A percentile compares a stretch with the other conserved stretches of the same genome.
phyloP scores from a whole-genome alignment of 2,113 vertebrate species.

The Chlorocebus sabaeus region DNA sequence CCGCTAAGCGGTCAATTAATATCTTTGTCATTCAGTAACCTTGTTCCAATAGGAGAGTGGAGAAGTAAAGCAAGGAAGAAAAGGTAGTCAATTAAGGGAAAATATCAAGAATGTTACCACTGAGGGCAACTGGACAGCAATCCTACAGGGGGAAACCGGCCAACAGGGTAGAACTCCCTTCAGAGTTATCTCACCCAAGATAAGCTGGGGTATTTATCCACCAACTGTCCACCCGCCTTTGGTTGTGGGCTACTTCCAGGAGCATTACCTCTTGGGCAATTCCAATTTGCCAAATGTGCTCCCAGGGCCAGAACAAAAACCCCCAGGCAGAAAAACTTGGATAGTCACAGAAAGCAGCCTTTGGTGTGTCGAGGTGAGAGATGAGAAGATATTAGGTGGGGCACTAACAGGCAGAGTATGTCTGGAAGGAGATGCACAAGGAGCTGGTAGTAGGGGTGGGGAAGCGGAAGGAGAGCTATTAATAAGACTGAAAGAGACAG shows the following conservation, averaged over 20 bases:
- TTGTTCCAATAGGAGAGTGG: neutral
- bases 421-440: neutral
- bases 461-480: neutral
- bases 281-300: neutral
- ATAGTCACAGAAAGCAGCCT: neutral
- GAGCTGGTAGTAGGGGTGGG: neutral
- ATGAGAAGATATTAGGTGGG: rapidly evolving
- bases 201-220: neutral
- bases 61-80: neutral
- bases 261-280: neutral
- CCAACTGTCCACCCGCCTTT: neutral
- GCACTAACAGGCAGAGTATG: neutral
- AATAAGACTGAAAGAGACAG: neutral
- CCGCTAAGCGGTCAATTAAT: neutral
- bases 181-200: neutral
- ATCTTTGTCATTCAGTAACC: neutral
- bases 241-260: neutral
- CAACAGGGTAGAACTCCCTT: no score
- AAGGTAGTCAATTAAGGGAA: neutral
- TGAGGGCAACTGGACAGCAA: neutral
- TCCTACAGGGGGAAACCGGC: neutral
- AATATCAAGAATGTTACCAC: neutral
- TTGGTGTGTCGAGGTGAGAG: neutral
- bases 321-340: neutral
- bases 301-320: neutral